phyloP scores from a whole-genome alignment of 2,113 vertebrate genomes.

The Bubo scandiacus region DNA sequence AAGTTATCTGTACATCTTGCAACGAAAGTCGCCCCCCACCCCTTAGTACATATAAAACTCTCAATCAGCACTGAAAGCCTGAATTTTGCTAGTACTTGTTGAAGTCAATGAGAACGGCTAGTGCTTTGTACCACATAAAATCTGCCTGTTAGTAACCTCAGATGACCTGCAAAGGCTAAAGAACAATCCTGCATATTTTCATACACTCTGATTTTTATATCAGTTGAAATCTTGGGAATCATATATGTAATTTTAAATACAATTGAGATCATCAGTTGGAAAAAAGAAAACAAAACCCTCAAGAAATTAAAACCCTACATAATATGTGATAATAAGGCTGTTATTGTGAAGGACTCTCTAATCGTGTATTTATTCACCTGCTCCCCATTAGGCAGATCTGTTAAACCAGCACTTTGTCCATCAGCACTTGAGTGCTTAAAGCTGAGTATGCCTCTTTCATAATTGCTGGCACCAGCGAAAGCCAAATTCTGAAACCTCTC shows the following conservation, averaged over 20 bases:
- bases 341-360: conserved; percentile 60
- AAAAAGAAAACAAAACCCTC: neutral
- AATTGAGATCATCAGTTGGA: neutral
- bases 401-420: conserved; percentile 75
- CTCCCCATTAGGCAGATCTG: conserved; percentile 72
- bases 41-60: neutral
- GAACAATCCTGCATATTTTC: neutral
- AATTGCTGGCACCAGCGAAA: conserved; percentile 70
- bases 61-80: neutral
- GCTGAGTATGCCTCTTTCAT: conserved; percentile 71
- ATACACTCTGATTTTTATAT: neutral
- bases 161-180: neutral
- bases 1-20: conserved; percentile 36
- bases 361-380: conserved; percentile 77
- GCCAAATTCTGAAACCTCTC: conserved; percentile 53
- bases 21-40: neutral
- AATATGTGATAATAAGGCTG: conserved; percentile 64
- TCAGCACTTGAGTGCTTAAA: conserved; percentile 72
- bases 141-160: conserved; percentile 4
- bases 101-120: neutral
- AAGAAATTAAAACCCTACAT: conserved; percentile 25
- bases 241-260: neutral
- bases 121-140: neutral
- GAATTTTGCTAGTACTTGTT: neutral
- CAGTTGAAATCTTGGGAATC: neutral